Evolutionary conservation across 2,888 invertebrate genomes (phyloP).

Genomic region (Synergus gifuensis): DNA sequence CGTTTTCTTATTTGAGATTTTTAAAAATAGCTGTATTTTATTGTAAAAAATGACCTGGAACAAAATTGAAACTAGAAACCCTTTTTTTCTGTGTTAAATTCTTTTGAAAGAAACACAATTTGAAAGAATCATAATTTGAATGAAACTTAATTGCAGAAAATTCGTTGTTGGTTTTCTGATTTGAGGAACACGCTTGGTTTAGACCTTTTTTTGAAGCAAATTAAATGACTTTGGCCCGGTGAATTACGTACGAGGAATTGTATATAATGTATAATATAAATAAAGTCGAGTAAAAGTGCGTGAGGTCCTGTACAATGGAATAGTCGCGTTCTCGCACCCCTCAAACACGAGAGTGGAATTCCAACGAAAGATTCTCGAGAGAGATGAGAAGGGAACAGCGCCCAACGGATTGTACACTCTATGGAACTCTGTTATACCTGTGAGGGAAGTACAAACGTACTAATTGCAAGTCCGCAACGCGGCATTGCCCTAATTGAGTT

Average conservation of each 20-base stretch:
- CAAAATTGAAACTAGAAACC: too few relatives aligned
- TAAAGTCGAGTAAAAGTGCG: conserved; percentile 14
- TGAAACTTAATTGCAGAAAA: conserved; percentile 17
- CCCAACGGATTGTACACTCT: conserved; percentile 17
- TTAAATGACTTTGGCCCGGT: conserved; percentile 49
- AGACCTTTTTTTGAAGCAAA: conserved; percentile 53
- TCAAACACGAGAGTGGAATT: conserved; percentile 38
- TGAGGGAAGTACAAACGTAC: conserved; percentile 50
- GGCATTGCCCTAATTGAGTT: conserved; percentile 55
- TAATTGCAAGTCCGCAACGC: conserved; percentile 51
- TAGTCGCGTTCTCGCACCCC: conserved; percentile 10
- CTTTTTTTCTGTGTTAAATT: too few relatives aligned
- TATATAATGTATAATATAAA: neutral
- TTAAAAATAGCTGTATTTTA: too few relatives aligned
- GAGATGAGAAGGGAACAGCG: conserved; percentile 33
- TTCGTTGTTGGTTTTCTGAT: neutral
- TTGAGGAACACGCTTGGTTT: conserved; percentile 47
- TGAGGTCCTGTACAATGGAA: conserved; percentile 37
- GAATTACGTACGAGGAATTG: conserved; percentile 44
- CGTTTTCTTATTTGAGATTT: too few relatives aligned
- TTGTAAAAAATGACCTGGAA: too few relatives aligned
- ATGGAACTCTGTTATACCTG: conserved; percentile 32
- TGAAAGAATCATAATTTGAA: too few relatives aligned
- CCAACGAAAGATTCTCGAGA: conserved; percentile 37
- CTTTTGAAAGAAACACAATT: too few relatives aligned